Evolutionary conservation across 1,140 invertebrate species (phyloP).

Genomic region (Monomorium pharaonis): DNA sequence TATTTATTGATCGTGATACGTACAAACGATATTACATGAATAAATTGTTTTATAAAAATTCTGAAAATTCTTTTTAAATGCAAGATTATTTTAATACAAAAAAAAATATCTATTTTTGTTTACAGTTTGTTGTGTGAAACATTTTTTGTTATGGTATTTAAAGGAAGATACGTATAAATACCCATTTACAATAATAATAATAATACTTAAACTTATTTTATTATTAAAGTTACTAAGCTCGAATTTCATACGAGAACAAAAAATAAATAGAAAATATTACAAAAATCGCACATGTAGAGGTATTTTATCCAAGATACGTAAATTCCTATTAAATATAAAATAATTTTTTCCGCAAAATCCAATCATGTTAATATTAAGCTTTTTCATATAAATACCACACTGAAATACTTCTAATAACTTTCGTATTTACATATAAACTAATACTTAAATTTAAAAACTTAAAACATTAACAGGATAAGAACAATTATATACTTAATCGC

Average conservation of each 20-base stretch:
- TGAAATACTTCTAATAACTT: background rate
- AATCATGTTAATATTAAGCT: background rate
- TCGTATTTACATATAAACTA: background rate
- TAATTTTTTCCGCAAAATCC: background rate
- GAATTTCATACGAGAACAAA: background rate
- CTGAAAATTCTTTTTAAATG: background rate
- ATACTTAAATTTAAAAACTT: conserved; percentile 30
- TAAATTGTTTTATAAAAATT: background rate
- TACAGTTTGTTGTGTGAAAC: background rate
- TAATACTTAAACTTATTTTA: conserved; percentile 6
- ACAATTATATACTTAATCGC: background rate
- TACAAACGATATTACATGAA: background rate
- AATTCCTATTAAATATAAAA: conserved; percentile 14
- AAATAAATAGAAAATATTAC: background rate
- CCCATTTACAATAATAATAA: background rate
- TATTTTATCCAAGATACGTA: background rate
- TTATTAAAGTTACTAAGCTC: background rate
- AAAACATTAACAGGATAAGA: conserved; percentile 11
- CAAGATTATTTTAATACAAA: background rate
- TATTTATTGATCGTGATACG: background rate
- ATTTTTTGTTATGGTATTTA: background rate
- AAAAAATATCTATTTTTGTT: background rate
- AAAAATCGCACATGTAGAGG: background rate
- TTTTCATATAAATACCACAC: background rate
- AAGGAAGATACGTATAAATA: background rate